Percentiles rank a stretch among this genome's conserved stretches.
Conservation (phyloP, 1,140 invertebrate species). For the Chionoecetes opilio region DNA sequence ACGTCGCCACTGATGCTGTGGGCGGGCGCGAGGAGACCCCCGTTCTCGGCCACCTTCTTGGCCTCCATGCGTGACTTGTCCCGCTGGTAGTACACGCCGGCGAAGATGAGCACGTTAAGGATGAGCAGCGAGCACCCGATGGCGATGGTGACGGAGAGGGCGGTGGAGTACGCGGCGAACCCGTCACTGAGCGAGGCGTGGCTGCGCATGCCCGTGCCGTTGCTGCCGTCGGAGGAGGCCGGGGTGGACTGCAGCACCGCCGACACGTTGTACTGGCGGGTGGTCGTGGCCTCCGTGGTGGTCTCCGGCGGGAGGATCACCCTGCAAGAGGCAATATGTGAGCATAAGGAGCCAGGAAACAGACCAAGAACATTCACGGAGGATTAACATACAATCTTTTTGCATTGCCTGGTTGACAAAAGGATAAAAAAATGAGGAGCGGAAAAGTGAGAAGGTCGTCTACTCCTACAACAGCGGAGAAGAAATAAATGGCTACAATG, state of each 20-base stretch:
- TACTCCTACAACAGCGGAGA: background rate
- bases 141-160: conserved; percentile 94
- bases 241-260: conserved; percentile 80
- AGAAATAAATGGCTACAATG: too few species aligned
- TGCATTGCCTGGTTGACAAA: background rate
- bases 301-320: conserved; percentile 80
- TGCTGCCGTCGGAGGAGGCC: conserved; percentile 63
- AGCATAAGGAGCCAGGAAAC: background rate
- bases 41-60: conserved; percentile 80
- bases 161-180: conserved; percentile 90
- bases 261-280: conserved; percentile 81
- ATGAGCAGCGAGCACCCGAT: conserved; percentile 95
- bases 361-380: too few species aligned
- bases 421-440: background rate
- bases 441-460: background rate
- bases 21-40: conserved; percentile 77
- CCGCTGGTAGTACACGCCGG: conserved; percentile 95
- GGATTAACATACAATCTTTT: too few species aligned
- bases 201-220: conserved; percentile 61
- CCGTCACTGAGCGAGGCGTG: conserved; percentile 81
- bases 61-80: conserved; percentile 87
- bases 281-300: conserved; percentile 80
- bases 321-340: conserved; percentile 50
- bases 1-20: conserved; percentile 80
- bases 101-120: conserved; percentile 96